These are phyloP conservation scores for Troides helena DNA, from an alignment of 2,888 invertebrate species.

Conservation along the genomic window DNA sequence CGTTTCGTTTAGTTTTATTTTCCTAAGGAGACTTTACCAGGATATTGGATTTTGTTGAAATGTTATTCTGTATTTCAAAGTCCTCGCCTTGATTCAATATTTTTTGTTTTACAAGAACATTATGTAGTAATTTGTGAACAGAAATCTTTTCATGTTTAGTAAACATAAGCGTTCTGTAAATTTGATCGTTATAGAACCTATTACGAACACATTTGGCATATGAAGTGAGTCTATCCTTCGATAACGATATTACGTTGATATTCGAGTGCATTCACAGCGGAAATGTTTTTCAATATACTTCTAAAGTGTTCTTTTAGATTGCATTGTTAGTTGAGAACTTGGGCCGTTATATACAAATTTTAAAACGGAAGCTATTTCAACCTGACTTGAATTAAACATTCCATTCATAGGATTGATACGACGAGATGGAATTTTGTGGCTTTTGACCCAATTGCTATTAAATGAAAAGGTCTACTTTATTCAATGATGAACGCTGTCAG, in stretches of 20 bases:
- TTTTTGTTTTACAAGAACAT: neutral
- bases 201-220: conserved; percentile 41
- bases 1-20: neutral
- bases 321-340: neutral
- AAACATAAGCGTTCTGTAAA: conserved; percentile 24
- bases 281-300: neutral
- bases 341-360: neutral
- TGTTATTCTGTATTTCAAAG: neutral
- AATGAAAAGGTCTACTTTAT: neutral
- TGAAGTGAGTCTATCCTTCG: conserved; percentile 40
- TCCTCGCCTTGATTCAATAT: neutral
- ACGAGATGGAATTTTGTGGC: neutral
- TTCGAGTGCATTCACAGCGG: conserved; percentile 13
- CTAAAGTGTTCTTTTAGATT: neutral
- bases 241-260: conserved; percentile 16
- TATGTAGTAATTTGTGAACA: neutral
- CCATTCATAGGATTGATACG: neutral
- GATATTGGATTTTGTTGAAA: neutral
- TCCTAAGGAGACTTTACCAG: neutral
- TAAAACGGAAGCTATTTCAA: neutral
- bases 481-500: neutral
- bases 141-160: neutral
- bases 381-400: neutral
- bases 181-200: conserved; percentile 35
- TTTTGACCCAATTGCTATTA: conserved; percentile 13